Base-by-base conservation (phyloP, 1,140 invertebrate species). In the Amyelois transitella region DNA sequence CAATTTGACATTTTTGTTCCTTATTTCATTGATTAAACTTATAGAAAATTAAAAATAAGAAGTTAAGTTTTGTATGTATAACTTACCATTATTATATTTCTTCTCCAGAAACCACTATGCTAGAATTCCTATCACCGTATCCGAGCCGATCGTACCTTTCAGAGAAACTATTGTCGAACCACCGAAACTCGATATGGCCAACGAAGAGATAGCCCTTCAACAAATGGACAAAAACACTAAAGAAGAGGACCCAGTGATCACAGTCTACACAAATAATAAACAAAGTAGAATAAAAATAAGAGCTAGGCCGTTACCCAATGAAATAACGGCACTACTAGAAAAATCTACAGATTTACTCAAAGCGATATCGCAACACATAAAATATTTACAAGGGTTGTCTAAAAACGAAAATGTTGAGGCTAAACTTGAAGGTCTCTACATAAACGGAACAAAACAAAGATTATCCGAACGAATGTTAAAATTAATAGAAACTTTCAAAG, bases 81-180 rank as follows among this genome's bases (percentile, higher is more conserved):
- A 3, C 10, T 14, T 38, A 38, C n/a, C 32, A n/a, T n/a, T n/a
- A n/a, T n/a, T 14, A 38, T 38, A 14, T 38, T 14, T 38, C 17
- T 59, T 52, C 88, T 81, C 47, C 66, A 89, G 88, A 55, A 88
- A 89, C 45, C 91, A 93, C 65, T 98, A 96, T 89, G 96, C 96
- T 0, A 96, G 96, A 79, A 92, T 98, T 54, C 93, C 96, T 32
- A 90, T 99, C 7, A 94, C 94, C 64, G 96, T 96, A 0, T 99
- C 98, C 0, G 93, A 96, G 69, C 98, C 98, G 0, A 99, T 99
- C 64, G 97, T 99, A 2, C 96, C 98, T 10, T 98, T 99, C 67
- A 90, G 96, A 66, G 98, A 99, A 86, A 99, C 98, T 0, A 92
- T 99, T 58, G 92, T 99, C 0, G 90, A 91, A 24, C 93, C 93